Conservation (phyloP, 2,888 invertebrate genomes). For the Apeira syringaria region DNA sequence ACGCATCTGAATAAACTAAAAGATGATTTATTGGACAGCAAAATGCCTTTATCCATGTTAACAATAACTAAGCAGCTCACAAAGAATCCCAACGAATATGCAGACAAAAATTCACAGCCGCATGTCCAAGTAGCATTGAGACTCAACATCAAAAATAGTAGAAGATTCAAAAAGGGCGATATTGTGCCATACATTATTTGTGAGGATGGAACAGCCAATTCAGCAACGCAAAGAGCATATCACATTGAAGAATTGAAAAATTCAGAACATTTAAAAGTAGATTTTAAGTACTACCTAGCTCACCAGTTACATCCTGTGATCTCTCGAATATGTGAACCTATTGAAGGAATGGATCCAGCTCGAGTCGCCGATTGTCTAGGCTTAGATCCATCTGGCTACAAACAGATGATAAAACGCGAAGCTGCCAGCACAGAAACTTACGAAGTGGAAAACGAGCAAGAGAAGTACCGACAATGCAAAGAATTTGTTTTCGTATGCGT, state of each 20-base stretch:
- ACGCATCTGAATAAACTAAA: constrained; percentile 90
- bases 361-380: constrained; percentile 96
- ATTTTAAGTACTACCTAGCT: constrained; percentile 95
- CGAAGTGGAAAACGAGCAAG: constrained; percentile 76
- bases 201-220: constrained; percentile 91
- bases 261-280: constrained; percentile 88
- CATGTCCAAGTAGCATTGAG: constrained; percentile 95
- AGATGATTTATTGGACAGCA: constrained; percentile 87
- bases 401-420: constrained; percentile 73
- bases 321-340: constrained; percentile 96
- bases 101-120: constrained; percentile 91
- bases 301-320: constrained; percentile 99
- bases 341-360: constrained; percentile 96
- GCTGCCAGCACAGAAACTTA: constrained; percentile 66
- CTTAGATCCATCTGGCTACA: constrained; percentile 82
- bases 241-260: constrained; percentile 95
- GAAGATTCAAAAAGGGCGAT: constrained; percentile 95
- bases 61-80: constrained; percentile 97
- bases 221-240: constrained; percentile 96
- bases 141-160: constrained; percentile 91
- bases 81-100: constrained; percentile 96
- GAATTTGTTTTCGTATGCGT: constrained; percentile 87
- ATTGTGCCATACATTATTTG: constrained; percentile 98
- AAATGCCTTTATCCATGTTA: constrained; percentile 89
- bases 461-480: constrained; percentile 83